A percentile compares a stretch with the other conserved stretches of the same genome.
phyloP scores from a whole-genome alignment of 2,797 vertebrate species.

The Pseudomugil gertrudae region DNA sequence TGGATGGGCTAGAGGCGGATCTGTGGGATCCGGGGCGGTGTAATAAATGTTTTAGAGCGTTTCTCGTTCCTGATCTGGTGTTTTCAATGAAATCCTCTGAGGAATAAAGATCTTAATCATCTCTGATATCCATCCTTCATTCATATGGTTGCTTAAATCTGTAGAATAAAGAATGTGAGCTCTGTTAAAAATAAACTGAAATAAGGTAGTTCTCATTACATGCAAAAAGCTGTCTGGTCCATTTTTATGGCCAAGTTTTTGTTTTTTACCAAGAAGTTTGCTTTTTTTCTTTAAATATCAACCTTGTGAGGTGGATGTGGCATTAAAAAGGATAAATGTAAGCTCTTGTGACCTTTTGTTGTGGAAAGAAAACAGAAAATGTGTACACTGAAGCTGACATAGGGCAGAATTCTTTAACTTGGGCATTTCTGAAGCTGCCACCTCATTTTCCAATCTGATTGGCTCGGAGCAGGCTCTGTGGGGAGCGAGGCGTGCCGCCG shows the following conservation, averaged over 20 bases:
- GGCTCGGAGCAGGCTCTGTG: neutral
- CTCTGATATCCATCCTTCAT: neutral
- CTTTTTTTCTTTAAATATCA: neutral
- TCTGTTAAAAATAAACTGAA: too few relatives aligned
- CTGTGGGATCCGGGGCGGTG: conserved; percentile 28
- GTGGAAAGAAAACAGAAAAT: neutral
- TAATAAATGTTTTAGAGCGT: conserved; percentile 51
- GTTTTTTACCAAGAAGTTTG: conserved; percentile 1
- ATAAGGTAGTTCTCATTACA: too few relatives aligned
- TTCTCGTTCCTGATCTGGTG: conserved; percentile 16
- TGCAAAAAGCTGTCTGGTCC: neutral
- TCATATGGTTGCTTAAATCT: too few relatives aligned
- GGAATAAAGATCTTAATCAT: conserved; percentile 26
- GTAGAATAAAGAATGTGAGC: too few relatives aligned
- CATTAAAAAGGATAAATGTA: neutral
- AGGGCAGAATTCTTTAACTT: neutral
- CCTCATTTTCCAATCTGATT: neutral
- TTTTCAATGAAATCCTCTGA: conserved; percentile 21
- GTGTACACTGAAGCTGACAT: neutral
- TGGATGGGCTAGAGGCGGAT: conserved; percentile 35
- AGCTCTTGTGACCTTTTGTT: neutral
- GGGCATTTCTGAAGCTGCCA: neutral
- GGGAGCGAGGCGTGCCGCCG: neutral
- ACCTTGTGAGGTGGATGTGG: neutral
- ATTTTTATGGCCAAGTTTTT: neutral